A percentile compares a stretch with the other conserved stretches of the same genome.
These are phyloP conservation scores for Dinoponera quadriceps DNA, from an alignment of 1,140 invertebrate species.

Conservation along the genomic window DNA sequence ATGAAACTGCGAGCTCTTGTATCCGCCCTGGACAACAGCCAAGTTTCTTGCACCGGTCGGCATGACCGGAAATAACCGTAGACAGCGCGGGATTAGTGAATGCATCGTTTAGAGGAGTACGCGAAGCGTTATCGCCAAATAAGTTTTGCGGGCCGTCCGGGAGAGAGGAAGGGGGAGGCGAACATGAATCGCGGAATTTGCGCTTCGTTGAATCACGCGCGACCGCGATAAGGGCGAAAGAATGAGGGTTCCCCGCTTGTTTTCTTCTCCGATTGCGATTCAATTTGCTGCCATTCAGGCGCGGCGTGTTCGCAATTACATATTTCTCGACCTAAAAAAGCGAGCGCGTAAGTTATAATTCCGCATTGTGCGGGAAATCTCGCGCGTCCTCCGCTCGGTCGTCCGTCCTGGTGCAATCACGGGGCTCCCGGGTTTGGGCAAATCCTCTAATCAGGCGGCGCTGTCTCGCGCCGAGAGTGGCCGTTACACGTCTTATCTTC, in stretches of 20 bases:
- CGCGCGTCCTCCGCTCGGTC: neutral
- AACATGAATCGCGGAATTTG: constrained; percentile 56
- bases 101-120: constrained; percentile 54
- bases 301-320: neutral
- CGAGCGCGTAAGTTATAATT: neutral
- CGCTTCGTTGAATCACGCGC: constrained; percentile 36
- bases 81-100: constrained; percentile 60
- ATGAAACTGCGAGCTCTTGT: constrained; percentile 48
- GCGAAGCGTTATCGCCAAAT: constrained; percentile 62
- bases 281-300: constrained; percentile 35
- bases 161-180: too few relatives aligned
- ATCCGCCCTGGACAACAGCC: constrained; percentile 61
- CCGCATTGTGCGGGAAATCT: neutral
- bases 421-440: neutral
- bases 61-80: constrained; percentile 59
- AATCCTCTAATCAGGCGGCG: neutral
- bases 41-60: constrained; percentile 67
- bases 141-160: constrained; percentile 49
- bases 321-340: neutral
- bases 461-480: neutral
- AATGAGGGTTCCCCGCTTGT: constrained; percentile 1
- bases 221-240: constrained; percentile 2
- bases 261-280: constrained; percentile 35
- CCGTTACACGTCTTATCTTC: neutral
- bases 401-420: too few relatives aligned